A percentile compares a stretch with the other conserved stretches of the same genome.
phyloP scores from a whole-genome alignment of 2,113 vertebrate genomes.

The Struthidea cinerea region DNA sequence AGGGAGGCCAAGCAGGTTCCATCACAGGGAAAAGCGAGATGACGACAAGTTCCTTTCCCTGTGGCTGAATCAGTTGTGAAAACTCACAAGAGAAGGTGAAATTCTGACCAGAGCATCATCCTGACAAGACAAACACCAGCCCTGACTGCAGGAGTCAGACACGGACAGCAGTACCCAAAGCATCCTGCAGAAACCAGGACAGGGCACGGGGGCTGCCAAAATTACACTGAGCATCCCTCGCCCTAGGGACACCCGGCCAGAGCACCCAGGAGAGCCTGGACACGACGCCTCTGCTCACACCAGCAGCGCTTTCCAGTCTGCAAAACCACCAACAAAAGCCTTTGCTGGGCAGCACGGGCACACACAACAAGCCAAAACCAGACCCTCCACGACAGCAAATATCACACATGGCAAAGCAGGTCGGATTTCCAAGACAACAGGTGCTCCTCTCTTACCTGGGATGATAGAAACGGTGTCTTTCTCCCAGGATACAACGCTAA shows the following conservation, averaged over 20 bases:
- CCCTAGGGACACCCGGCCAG: rapidly evolving
- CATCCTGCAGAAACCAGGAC: background rate
- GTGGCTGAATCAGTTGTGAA: rapidly evolving
- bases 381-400: rapidly evolving
- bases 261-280: background rate
- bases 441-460: slow-evolving; percentile 82
- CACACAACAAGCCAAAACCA: rapidly evolving
- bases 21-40: rapidly evolving
- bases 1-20: background rate
- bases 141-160: rapidly evolving
- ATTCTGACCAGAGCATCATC: background rate
- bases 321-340: background rate
- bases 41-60: rapidly evolving
- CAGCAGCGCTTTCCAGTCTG: rapidly evolving
- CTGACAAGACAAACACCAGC: background rate
- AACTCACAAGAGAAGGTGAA: background rate
- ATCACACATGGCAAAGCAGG: background rate
- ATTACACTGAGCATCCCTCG: rapidly evolving
- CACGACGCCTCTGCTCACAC: background rate
- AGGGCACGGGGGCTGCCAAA: rapidly evolving
- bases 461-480: slow-evolving; percentile 97
- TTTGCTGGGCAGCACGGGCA: background rate
- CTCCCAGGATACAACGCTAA: slow-evolving; percentile 99
- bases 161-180: rapidly evolving
- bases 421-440: background rate